Evolutionary conservation across 2,113 vertebrate species (phyloP).

Genomic region (Hydrolagus affinis): DNA sequence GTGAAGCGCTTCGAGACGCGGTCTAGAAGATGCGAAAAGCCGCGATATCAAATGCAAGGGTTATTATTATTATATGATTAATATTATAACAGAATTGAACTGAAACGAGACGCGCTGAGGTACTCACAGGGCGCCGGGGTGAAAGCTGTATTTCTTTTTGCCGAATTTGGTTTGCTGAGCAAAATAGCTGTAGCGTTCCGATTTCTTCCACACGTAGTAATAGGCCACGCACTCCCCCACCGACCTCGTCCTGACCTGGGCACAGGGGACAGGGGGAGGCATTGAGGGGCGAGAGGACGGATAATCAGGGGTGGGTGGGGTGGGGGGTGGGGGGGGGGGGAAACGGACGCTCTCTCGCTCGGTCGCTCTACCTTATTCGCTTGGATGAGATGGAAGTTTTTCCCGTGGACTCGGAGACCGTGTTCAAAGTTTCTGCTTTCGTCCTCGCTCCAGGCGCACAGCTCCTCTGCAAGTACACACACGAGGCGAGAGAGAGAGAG

Average conservation of each 20-base stretch:
- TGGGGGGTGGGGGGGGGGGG: no score
- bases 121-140: slow-evolving; percentile 74
- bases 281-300: no score
- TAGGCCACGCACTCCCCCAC: slow-evolving; percentile 92
- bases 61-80: no score
- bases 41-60: no score
- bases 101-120: not conserved
- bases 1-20: no score
- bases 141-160: slow-evolving; percentile 76
- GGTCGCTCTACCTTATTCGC: slow-evolving; percentile 82
- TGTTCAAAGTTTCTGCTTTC: slow-evolving; percentile 86
- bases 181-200: slow-evolving; percentile 80
- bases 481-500: no score
- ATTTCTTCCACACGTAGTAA: slow-evolving; percentile 98
- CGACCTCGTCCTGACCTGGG: slow-evolving; percentile 83
- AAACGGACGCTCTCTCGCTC: no score
- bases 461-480: slow-evolving; percentile 58
- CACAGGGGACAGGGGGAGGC: not conserved
- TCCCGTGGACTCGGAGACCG: slow-evolving; percentile 87
- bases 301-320: no score
- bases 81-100: no score
- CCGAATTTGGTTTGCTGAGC: slow-evolving; percentile 78
- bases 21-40: no score
- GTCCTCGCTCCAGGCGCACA: slow-evolving; percentile 88
- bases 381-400: slow-evolving; percentile 94